Conservation (phyloP, 1,140 invertebrate species). For the Colletes gigas region DNA sequence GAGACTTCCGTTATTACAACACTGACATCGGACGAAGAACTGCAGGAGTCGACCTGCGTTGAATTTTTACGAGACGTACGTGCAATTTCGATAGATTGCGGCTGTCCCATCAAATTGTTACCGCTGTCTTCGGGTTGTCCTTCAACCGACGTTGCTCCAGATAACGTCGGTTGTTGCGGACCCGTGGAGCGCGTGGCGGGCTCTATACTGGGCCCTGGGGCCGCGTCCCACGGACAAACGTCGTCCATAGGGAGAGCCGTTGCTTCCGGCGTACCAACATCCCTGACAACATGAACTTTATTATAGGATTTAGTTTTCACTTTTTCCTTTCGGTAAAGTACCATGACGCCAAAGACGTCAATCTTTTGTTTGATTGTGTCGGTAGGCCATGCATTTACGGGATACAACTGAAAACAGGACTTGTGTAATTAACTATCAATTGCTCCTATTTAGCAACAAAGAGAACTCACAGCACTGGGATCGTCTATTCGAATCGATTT, state of each 20-base stretch:
- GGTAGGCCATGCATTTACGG: constrained; percentile 6
- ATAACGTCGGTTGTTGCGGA: constrained; percentile 64
- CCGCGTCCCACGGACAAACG: constrained; percentile 86
- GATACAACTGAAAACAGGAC: neutral
- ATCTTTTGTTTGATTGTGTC: constrained; percentile 18
- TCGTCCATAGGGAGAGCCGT: constrained; percentile 83
- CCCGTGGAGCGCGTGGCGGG: constrained; percentile 31
- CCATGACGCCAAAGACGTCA: constrained; percentile 7
- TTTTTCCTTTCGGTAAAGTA: constrained; percentile 40
- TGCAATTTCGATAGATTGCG: constrained; percentile 37
- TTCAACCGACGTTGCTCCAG: constrained; percentile 65
- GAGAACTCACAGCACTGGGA: neutral
- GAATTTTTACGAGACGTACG: constrained; percentile 82
- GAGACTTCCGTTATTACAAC: constrained; percentile 83
- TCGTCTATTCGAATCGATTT: neutral
- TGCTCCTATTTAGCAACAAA: neutral
- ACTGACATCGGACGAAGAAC: constrained; percentile 88
- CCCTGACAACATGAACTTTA: constrained; percentile 79
- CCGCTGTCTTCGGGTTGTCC: constrained; percentile 42
- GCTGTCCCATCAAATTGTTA: neutral
- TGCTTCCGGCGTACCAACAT: constrained; percentile 76
- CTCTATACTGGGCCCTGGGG: constrained; percentile 65
- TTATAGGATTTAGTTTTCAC: constrained; percentile 76
- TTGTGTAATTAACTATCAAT: neutral
- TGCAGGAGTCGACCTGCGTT: constrained; percentile 82